Evolutionary conservation across 37 sponge, comb jelly and placozoan species (phyloP).

Genomic region (Ephydatia muelleri): DNA sequence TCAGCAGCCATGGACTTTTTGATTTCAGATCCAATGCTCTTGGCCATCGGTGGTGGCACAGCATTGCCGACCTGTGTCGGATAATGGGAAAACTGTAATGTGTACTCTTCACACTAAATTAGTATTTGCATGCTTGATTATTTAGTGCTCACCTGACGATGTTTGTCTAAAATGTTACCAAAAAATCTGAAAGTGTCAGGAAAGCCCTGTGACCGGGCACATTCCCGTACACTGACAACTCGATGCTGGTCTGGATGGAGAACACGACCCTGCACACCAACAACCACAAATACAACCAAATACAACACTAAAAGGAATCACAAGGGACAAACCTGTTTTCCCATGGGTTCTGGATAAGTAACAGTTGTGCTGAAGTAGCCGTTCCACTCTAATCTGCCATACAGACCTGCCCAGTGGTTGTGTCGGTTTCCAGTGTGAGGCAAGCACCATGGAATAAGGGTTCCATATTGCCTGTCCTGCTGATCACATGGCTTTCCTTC

Average conservation of each 20-base stretch:
- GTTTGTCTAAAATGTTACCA: conserved; percentile 88
- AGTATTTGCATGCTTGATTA: too few relatives aligned
- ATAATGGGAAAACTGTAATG: background rate
- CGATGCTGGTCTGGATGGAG: conserved; percentile 95
- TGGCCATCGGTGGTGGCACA: conserved; percentile 92
- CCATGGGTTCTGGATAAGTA: conserved; percentile 96
- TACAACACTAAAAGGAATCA: background rate
- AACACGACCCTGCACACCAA: conserved; percentile 85
- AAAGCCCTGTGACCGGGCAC: conserved; percentile 94
- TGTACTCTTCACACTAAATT: too few relatives aligned
- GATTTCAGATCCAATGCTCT: conserved; percentile 86
- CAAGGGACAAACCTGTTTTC: conserved; percentile 78
- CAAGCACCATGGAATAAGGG: conserved; percentile 95
- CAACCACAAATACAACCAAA: too few relatives aligned
- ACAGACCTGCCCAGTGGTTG: conserved; percentile 94
- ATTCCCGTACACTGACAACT: conserved; percentile 91
- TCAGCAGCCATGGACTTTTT: conserved; percentile 29
- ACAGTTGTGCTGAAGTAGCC: conserved; percentile 92
- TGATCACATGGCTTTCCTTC: conserved; percentile 82
- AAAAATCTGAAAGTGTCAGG: conserved; percentile 88
- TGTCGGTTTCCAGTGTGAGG: conserved; percentile 94
- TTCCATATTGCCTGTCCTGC: conserved; percentile 80
- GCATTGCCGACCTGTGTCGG: conserved; percentile 92
- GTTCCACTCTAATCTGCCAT: too few relatives aligned
- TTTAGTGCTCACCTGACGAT: conserved; percentile 68